A percentile compares a stretch with the other conserved stretches of the same genome.
Conservation (phyloP, 2,797 vertebrate species). For the Cryptoblepharus egeriae region DNA sequence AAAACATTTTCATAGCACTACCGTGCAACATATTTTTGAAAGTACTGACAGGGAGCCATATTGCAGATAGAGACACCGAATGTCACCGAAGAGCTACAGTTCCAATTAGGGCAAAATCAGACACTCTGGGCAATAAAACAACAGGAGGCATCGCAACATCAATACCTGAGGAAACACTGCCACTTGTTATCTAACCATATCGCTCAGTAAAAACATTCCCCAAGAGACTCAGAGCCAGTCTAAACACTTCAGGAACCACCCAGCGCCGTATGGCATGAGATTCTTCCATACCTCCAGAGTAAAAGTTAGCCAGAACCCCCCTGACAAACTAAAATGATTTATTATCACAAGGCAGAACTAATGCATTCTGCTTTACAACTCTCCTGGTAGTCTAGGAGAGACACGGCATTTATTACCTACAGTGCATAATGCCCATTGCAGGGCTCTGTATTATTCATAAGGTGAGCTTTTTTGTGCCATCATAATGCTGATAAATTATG, state of each 20-base stretch:
- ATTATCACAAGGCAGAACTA: slow-evolving; percentile 87
- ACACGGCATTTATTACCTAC: slow-evolving; percentile 87
- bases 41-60: slow-evolving; percentile 41
- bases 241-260: slow-evolving; percentile 78
- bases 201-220: slow-evolving; percentile 83
- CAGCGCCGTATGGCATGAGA: slow-evolving; percentile 82
- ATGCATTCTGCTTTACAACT: slow-evolving; percentile 87
- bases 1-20: slow-evolving; percentile 24
- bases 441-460: slow-evolving; percentile 94
- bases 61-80: slow-evolving; percentile 85
- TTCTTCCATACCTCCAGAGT: slow-evolving; percentile 82
- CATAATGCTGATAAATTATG: slow-evolving; percentile 89
- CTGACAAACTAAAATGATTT: slow-evolving; percentile 90
- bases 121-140: slow-evolving; percentile 83
- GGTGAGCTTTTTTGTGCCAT: slow-evolving; percentile 85
- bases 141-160: slow-evolving; percentile 78
- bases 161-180: slow-evolving; percentile 83
- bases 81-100: slow-evolving; percentile 78
- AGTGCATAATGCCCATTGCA: slow-evolving; percentile 82
- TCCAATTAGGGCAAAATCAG: slow-evolving; percentile 86
- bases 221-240: slow-evolving; percentile 78
- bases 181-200: slow-evolving; percentile 86
- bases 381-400: slow-evolving; percentile 84
- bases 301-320: slow-evolving; percentile 78
- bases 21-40: slow-evolving; percentile 40